Conservation (phyloP, 2,888 invertebrate species). For the Disparrhopalites patrizii region DNA sequence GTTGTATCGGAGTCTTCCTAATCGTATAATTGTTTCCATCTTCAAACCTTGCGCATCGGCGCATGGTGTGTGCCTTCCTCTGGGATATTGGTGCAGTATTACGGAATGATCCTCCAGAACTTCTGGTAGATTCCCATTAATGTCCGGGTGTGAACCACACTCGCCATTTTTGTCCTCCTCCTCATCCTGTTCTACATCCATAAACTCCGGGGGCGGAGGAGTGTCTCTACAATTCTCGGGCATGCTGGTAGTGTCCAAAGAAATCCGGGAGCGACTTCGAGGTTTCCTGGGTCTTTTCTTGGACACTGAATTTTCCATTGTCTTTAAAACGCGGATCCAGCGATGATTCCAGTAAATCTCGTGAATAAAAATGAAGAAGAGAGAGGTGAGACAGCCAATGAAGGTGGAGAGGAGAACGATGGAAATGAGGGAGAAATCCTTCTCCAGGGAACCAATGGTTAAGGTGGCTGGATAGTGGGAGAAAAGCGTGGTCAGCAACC, state of each 20-base stretch:
- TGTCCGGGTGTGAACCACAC: too few species aligned
- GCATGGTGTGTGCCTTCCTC: constrained; percentile 3
- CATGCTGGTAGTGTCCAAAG: not conserved
- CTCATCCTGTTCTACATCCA: not conserved
- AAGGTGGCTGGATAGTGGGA: constrained; percentile 10
- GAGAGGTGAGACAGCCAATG: not conserved
- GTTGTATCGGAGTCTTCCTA: not conserved
- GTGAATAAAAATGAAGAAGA: constrained; percentile 2
- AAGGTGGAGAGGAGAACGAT: constrained; percentile 4
- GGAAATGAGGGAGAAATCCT: constrained; percentile 5
- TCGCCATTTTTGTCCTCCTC: not conserved
- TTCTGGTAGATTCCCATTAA: too few species aligned
- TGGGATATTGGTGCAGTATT: not conserved
- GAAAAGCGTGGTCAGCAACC: not conserved
- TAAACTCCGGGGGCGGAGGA: not conserved
- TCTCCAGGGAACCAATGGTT: not conserved
- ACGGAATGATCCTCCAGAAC: too few species aligned
- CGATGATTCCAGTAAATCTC: not conserved
- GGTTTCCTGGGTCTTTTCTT: not conserved
- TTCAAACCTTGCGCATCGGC: constrained; percentile 5
- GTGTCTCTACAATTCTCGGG: not conserved
- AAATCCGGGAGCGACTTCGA: not conserved
- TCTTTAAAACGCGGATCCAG: not conserved
- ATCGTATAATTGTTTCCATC: constrained; percentile 7
- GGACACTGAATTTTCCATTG: not conserved